Evolutionary conservation across 2,113 vertebrate genomes (phyloP).

Genomic region (Protobothrops mucrosquamatus): DNA sequence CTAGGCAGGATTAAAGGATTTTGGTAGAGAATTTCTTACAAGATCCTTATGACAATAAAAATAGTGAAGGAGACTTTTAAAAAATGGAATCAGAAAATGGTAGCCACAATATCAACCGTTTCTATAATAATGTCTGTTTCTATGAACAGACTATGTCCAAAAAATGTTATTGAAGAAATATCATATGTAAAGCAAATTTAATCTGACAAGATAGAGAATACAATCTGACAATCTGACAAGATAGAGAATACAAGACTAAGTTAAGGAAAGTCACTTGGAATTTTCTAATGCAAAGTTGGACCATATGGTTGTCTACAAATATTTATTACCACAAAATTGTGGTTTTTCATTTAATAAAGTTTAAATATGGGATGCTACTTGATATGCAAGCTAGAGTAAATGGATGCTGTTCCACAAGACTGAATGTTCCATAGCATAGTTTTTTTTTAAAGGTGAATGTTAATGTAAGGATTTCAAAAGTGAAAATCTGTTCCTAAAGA

Average conservation of each 20-base stretch:
- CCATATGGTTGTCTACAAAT: neutral
- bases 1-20: neutral
- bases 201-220: neutral
- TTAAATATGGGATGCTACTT: neutral
- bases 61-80: neutral
- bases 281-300: neutral
- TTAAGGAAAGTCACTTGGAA: neutral
- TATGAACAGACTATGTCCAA: neutral
- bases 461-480: neutral
- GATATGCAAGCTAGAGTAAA: neutral
- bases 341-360: neutral
- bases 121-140: neutral
- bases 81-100: neutral
- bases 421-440: neutral
- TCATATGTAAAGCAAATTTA: neutral
- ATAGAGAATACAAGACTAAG: neutral
- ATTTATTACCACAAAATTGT: neutral
- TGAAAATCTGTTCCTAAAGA: neutral
- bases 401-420: neutral
- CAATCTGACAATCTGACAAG: neutral
- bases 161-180: neutral
- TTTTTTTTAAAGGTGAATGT: neutral
- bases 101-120: neutral
- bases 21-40: neutral
- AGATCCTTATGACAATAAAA: neutral